Conservation (phyloP, 2,888 invertebrate genomes). For the Lasioglossum calceatum region DNA sequence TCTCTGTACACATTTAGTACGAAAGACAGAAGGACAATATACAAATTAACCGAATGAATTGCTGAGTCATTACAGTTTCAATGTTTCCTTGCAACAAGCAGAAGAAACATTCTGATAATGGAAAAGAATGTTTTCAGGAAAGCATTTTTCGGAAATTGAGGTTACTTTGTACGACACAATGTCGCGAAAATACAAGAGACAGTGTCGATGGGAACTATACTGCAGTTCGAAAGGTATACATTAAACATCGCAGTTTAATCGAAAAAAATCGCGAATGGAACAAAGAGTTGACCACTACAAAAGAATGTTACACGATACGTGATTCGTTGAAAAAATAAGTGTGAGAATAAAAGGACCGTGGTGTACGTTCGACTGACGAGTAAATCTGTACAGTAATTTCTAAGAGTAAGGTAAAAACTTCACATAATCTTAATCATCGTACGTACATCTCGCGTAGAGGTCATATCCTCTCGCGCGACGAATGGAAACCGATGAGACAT, state of each 20-base stretch:
- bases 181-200: not conserved
- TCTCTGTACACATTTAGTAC: not conserved
- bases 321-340: not conserved
- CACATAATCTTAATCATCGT: slow-evolving; percentile 43
- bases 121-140: not conserved
- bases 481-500: slow-evolving; percentile 57
- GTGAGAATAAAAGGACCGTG: slow-evolving; percentile 4
- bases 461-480: slow-evolving; percentile 60
- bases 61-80: slow-evolving; percentile 48
- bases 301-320: too few relatives aligned
- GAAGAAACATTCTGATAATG: not conserved
- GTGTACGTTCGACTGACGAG: not conserved
- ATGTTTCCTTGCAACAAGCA: not conserved
- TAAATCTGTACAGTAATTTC: slow-evolving; percentile 13
- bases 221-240: not conserved
- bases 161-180: slow-evolving; percentile 17
- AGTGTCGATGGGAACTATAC: not conserved
- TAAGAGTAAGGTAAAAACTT: slow-evolving; percentile 31
- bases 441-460: slow-evolving; percentile 64
- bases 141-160: slow-evolving; percentile 21
- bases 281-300: not conserved
- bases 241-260: not conserved
- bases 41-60: slow-evolving; percentile 15
- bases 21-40: not conserved
- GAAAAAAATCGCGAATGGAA: not conserved